Percentiles rank a stretch among this genome's conserved stretches.
Evolutionary conservation across 2,113 vertebrate species (phyloP).

Genomic region (Xiphorhynchus elegans): DNA sequence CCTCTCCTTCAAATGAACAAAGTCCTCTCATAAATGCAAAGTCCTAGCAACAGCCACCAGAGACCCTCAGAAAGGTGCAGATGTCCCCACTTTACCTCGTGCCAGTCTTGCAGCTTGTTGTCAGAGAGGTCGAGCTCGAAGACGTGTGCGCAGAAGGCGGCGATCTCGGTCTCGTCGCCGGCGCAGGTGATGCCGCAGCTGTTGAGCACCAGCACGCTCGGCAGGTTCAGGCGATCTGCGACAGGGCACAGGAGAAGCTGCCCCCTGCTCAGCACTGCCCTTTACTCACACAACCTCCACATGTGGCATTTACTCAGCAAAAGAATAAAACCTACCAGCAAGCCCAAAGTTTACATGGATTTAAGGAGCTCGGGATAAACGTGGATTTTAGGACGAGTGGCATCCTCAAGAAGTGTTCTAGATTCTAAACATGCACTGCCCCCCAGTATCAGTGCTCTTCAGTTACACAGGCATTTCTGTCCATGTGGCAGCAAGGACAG

Average conservation of each 20-base stretch:
- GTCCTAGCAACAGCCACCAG: fast-evolving
- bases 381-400: fast-evolving
- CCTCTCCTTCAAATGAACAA: background rate
- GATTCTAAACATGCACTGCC: background rate
- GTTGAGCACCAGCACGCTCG: slow-evolving; percentile 89
- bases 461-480: background rate
- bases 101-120: slow-evolving; percentile 95
- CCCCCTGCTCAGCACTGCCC: background rate
- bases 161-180: slow-evolving; percentile 88
- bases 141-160: slow-evolving; percentile 92
- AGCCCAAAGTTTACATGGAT: fast-evolving
- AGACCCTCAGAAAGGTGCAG: background rate
- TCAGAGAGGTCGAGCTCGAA: slow-evolving; percentile 94
- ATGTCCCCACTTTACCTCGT: slow-evolving; percentile 80
- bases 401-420: background rate
- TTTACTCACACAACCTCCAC: background rate
- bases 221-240: slow-evolving; percentile 92
- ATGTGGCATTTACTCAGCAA: background rate
- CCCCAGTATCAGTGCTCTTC: background rate
- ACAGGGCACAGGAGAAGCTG: background rate
- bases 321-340: background rate
- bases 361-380: background rate
- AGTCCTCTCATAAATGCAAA: background rate
- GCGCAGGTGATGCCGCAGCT: slow-evolving; percentile 91
- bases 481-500: fast-evolving